These are phyloP conservation scores for Lytechinus variegatus DNA, from an alignment of 35 echinoderm and acorn worm genomes.

Conservation along the genomic window DNA sequence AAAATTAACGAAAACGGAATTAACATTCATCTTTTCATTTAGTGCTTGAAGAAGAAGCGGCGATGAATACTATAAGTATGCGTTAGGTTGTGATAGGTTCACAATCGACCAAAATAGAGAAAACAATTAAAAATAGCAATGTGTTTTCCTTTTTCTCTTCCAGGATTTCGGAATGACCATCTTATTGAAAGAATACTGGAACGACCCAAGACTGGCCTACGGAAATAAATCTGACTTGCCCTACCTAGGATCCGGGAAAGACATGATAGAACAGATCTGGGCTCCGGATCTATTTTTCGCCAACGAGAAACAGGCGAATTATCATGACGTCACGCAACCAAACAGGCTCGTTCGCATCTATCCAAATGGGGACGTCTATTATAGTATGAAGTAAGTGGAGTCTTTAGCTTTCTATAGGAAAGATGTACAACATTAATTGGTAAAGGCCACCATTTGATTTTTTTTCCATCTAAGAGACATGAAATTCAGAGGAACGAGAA, in stretches of 20 bases:
- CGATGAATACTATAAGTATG: too few species aligned
- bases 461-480: too few species aligned
- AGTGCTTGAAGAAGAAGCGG: too few species aligned
- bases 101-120: too few species aligned
- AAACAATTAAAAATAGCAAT: background rate
- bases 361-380: constrained; percentile 70
- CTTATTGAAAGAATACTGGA: constrained; percentile 70
- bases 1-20: too few species aligned
- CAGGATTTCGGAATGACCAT: constrained; percentile 85
- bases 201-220: constrained; percentile 69
- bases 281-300: constrained; percentile 82
- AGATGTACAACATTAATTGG: too few species aligned
- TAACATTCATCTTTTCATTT: too few species aligned
- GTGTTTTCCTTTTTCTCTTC: background rate
- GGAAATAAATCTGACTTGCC: constrained; percentile 26
- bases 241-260: constrained; percentile 43
- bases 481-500: too few species aligned
- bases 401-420: too few species aligned
- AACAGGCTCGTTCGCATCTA: constrained; percentile 70
- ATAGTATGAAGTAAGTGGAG: constrained; percentile 86
- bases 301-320: constrained; percentile 79
- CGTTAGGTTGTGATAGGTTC: too few species aligned
- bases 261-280: constrained; percentile 70
- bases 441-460: too few species aligned
- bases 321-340: constrained; percentile 76